These are phyloP conservation scores for Acanthoscelides obtectus DNA, from an alignment of 2,888 invertebrate genomes.

Conservation along the genomic window DNA sequence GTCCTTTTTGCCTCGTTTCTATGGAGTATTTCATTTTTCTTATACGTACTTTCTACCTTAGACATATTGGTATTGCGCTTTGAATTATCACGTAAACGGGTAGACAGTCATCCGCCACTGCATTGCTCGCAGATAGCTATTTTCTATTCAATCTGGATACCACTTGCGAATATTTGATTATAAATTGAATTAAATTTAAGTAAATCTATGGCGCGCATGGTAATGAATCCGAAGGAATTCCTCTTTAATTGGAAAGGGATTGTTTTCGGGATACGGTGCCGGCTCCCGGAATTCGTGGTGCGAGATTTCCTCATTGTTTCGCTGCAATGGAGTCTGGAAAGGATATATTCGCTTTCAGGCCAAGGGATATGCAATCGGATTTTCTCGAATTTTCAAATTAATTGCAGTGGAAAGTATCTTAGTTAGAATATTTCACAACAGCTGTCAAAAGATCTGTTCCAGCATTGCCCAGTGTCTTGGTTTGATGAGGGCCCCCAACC, in stretches of 20 bases:
- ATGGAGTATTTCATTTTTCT: no score
- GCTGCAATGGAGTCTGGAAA: neutral
- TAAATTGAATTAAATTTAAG: conserved; percentile 11
- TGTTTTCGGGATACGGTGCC: neutral
- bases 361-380: neutral
- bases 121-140: neutral
- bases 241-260: neutral
- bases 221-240: neutral
- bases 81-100: no score
- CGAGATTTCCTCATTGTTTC: neutral
- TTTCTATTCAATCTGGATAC: conserved; percentile 16
- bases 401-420: no score
- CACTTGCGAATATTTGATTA: conserved; percentile 13
- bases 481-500: no score
- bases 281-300: neutral
- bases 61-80: no score
- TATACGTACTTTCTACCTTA: no score
- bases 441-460: no score
- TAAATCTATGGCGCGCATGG: conserved; percentile 2
- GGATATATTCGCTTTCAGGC: neutral
- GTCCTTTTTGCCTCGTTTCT: no score
- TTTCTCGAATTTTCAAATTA: neutral
- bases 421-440: no score
- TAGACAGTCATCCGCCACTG: neutral
- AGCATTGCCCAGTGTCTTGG: no score